Evolutionary conservation across 2,888 invertebrate species (phyloP).

Genomic region (Yponomeuta evonymella): DNA sequence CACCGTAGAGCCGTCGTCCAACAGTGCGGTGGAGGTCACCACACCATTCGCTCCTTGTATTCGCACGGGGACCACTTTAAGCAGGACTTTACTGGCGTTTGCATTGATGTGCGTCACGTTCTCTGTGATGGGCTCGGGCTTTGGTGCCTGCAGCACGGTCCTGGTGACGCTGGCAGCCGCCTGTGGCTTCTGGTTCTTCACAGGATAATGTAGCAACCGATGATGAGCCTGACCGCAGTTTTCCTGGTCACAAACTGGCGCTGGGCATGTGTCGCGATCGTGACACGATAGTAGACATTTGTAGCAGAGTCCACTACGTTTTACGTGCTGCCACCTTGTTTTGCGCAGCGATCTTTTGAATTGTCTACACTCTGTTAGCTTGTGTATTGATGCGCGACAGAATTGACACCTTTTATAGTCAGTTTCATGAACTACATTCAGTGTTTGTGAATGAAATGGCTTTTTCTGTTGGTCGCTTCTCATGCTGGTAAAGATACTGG

Average conservation of each 20-base stretch:
- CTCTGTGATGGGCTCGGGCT: too few species aligned
- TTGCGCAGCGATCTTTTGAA: constrained; percentile 26
- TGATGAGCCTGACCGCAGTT: constrained; percentile 22
- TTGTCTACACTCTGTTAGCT: constrained; percentile 22
- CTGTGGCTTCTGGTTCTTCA: background rate
- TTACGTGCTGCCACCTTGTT: constrained; percentile 22
- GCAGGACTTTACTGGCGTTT: too few species aligned
- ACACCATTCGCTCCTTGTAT: too few species aligned
- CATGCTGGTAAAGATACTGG: background rate
- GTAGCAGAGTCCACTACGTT: constrained; percentile 21
- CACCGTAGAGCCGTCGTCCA: too few species aligned
- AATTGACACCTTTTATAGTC: constrained; percentile 18
- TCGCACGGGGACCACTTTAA: too few species aligned
- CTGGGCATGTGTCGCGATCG: constrained; percentile 21
- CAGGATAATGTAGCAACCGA: constrained; percentile 20
- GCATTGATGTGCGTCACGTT: too few species aligned
- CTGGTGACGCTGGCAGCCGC: background rate
- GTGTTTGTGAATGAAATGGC: background rate
- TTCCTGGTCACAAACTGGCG: constrained; percentile 21
- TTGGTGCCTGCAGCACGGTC: background rate
- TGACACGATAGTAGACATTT: constrained; percentile 24
- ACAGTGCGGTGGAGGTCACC: constrained; percentile 25
- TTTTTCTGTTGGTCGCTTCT: background rate
- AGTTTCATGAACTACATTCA: background rate
- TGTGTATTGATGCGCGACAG: constrained; percentile 21